Evolutionary conservation across 1,140 invertebrate genomes (phyloP), one percentile per base, ranked within the genome.

Genomic region (Drosophila rhopaloa): DNA sequence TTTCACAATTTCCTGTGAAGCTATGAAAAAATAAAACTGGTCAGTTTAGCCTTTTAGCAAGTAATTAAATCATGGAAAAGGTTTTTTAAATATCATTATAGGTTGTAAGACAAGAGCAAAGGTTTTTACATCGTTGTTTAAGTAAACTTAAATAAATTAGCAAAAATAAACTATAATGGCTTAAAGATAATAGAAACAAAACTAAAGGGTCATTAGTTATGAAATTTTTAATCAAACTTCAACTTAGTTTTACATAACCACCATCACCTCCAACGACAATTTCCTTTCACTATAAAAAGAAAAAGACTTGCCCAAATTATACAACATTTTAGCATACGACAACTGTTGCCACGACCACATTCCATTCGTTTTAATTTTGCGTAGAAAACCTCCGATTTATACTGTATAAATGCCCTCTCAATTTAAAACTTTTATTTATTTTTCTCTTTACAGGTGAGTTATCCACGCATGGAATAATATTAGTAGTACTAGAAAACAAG

Each of bases 401-500:
- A n/a, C 9, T 58, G 32, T 51, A 44, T 55, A 53, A 56, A 40
- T 65, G 38, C 38, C 14, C 27, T 24, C 19, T 19, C 29, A 27
- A n/a, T 46, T 37, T 63, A 72, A 40, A 37, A 13, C 14, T 53
- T 37, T 53, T 7, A 8, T 50, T 58, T 63, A 24, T 70, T 29
- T 81, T 37, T 84, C 50, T 84, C 66, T 48, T 84, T 84, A 29
- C 77, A 84, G 81, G 81, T 84, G 78, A 84, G 81, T 84, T 57
- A 65, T 55, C 35, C 46, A 44, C 41, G 14, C 55, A 60, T 50
- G 61, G 37, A 24, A 27, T 51, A 56, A 16, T 32, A 58, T 27
- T 41, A 41, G 10, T 37, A 13, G 11, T 35, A 41, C 9, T 27
- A 35, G 16, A 67, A 35, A 41, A 24, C 14, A 16, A 43, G 13